These are phyloP conservation scores for Porites cylindrica DNA, from an alignment of 92 coral and sea anemone genomes.

Conservation along the genomic window DNA sequence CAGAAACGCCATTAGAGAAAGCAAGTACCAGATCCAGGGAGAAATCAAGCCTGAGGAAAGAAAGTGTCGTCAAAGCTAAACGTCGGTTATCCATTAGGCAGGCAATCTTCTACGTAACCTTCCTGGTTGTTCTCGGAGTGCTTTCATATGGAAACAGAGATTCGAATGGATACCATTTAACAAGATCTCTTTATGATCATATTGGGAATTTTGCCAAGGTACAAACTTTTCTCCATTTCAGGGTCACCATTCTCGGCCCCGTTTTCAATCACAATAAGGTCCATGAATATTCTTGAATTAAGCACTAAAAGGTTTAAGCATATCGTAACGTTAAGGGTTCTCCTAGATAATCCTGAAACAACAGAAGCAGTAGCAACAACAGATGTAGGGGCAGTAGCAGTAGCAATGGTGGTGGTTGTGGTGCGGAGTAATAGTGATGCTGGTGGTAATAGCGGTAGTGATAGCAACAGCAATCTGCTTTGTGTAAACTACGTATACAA, in stretches of 20 bases:
- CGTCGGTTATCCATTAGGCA: background rate
- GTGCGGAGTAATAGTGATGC: too few species aligned
- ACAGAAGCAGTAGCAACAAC: too few species aligned
- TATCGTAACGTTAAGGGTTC: too few species aligned
- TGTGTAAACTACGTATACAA: too few species aligned
- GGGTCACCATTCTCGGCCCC: too few species aligned
- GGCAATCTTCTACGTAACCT: conserved; percentile 57
- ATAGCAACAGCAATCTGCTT: too few species aligned
- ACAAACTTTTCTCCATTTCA: background rate
- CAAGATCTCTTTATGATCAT: conserved; percentile 48
- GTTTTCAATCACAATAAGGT: background rate
- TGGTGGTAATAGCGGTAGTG: too few species aligned
- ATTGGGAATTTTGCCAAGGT: conserved; percentile 64
- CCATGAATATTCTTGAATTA: too few species aligned
- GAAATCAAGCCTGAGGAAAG: background rate
- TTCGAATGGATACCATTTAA: conserved; percentile 54
- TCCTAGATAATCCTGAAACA: too few species aligned
- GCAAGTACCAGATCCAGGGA: background rate
- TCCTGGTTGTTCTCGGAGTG: conserved; percentile 73
- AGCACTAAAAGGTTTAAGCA: too few species aligned
- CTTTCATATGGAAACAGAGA: conserved; percentile 71
- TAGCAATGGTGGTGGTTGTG: too few species aligned
- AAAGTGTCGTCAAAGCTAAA: background rate
- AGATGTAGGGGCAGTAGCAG: too few species aligned
- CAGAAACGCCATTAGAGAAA: background rate